Percentiles rank a stretch among this genome's conserved stretches.
Evolutionary conservation across 2,797 vertebrate species (phyloP).

Genomic region (Crypturellus tataupa): DNA sequence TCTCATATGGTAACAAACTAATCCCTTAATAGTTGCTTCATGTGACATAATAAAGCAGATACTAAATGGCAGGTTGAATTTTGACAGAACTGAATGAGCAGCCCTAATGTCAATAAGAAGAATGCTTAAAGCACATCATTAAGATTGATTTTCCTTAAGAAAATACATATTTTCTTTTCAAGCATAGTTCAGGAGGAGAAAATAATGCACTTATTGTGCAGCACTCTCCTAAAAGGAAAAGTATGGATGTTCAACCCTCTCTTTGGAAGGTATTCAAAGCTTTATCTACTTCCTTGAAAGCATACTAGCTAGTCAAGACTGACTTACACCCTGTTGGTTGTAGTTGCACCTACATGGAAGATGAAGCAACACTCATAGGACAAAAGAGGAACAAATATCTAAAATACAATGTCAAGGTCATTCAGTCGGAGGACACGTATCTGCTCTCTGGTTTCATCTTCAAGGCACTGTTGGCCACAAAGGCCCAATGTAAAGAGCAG

Average conservation of each 20-base stretch:
- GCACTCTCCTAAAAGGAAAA: background rate
- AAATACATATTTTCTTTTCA: background rate
- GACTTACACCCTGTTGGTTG: background rate
- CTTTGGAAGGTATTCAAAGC: background rate
- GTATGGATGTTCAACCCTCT: rapidly evolving
- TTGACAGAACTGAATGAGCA: background rate
- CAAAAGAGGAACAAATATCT: background rate
- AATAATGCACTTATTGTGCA: background rate
- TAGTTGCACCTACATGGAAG: background rate
- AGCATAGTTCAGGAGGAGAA: background rate
- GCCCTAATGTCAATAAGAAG: background rate
- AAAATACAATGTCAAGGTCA: background rate
- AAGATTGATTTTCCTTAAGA: background rate
- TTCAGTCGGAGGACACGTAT: background rate
- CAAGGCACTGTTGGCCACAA: background rate
- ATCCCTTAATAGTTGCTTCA: background rate
- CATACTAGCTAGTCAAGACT: background rate
- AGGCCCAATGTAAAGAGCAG: background rate
- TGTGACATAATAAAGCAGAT: background rate
- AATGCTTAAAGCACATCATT: background rate
- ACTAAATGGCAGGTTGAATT: background rate
- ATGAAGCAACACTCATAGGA: background rate
- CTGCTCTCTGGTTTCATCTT: background rate
- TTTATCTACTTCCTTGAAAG: background rate
- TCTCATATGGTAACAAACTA: background rate